phyloP scores from a whole-genome alignment of 2,113 vertebrate species.

The Ursus arctos region DNA sequence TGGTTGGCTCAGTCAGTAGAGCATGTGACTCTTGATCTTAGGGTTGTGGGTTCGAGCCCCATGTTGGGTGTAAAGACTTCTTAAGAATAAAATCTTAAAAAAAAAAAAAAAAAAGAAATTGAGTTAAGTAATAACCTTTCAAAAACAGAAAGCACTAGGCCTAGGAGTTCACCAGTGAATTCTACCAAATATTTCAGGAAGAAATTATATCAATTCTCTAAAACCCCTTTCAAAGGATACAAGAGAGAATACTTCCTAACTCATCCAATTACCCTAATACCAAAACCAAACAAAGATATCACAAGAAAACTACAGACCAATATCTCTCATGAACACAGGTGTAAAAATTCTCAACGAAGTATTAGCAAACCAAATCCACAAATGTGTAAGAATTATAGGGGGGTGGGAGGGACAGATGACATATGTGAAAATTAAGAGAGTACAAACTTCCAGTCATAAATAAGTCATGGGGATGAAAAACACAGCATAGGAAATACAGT shows the following conservation, averaged over 20 bases:
- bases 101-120: neutral
- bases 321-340: neutral
- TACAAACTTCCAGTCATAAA: neutral
- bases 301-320: neutral
- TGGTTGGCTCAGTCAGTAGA: neutral
- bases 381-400: neutral
- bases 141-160: neutral
- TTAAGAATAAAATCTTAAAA: neutral
- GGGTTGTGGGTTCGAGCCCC: neutral
- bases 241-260: neutral
- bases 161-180: neutral
- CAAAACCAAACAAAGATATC: neutral
- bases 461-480: neutral
- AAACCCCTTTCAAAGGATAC: neutral
- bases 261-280: neutral
- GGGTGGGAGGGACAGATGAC: neutral
- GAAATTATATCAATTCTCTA: neutral
- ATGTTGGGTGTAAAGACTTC: neutral
- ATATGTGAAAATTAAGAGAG: neutral
- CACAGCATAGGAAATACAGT: neutral
- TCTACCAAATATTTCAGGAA: conserved; percentile 9
- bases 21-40: neutral
- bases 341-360: neutral
- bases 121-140: neutral
- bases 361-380: neutral